These are phyloP conservation scores for Microplitis mediator DNA, from an alignment of 1,140 invertebrate genomes.

Conservation along the genomic window DNA sequence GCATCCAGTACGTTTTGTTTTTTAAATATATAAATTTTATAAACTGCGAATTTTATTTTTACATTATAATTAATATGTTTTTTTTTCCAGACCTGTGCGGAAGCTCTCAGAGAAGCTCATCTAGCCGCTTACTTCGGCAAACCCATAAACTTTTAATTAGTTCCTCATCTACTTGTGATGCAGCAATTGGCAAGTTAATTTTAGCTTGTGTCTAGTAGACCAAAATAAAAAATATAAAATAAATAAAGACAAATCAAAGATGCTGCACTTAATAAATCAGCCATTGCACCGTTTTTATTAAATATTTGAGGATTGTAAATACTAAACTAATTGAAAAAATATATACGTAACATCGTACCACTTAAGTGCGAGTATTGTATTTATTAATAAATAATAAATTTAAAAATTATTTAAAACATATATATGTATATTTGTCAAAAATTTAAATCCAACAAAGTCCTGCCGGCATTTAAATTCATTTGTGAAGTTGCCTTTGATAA, in stretches of 20 bases:
- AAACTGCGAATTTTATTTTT: constrained; percentile 17
- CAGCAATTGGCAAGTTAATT: constrained; percentile 2
- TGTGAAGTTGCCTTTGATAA: too few relatives aligned
- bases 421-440: too few relatives aligned
- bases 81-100: constrained; percentile 86
- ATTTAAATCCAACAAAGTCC: too few relatives aligned
- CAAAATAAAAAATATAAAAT: constrained; percentile 22
- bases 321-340: background rate
- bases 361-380: constrained; percentile 47
- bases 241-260: background rate
- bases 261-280: constrained; percentile 21
- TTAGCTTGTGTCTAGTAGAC: constrained; percentile 17
- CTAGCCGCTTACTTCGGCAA: constrained; percentile 95
- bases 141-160: constrained; percentile 91
- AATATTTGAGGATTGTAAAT: constrained; percentile 18
- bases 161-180: background rate
- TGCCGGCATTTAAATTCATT: too few relatives aligned
- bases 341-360: constrained; percentile 4
- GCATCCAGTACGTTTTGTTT: constrained; percentile 90
- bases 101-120: constrained; percentile 97
- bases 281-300: constrained; percentile 31
- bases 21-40: background rate
- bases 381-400: constrained; percentile 56
- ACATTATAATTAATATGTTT: constrained; percentile 33
- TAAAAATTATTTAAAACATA: constrained; percentile 10